A percentile compares a stretch with the other conserved stretches of the same genome.
Conservation (phyloP, 2,888 invertebrate genomes). For the Allacma fusca region DNA sequence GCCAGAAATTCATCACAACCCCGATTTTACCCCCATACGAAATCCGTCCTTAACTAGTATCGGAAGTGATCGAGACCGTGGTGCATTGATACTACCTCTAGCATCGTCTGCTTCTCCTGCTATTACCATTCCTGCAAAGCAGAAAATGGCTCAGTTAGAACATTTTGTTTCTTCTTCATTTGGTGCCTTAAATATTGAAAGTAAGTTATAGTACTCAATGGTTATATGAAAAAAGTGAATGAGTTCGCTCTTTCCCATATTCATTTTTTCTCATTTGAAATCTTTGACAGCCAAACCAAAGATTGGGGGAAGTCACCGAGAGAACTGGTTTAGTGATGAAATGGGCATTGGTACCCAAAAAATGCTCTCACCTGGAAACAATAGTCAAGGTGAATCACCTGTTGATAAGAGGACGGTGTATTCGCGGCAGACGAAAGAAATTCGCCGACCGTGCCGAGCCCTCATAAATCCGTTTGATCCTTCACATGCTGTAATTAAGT, state of each 20-base stretch:
- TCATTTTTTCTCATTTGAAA: too few relatives aligned
- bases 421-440: constrained; percentile 50
- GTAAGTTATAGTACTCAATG: constrained; percentile 47
- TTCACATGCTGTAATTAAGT: constrained; percentile 93
- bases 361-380: constrained; percentile 49
- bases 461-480: constrained; percentile 98
- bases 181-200: constrained; percentile 62
- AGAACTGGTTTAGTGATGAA: constrained; percentile 58
- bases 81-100: constrained; percentile 13
- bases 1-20: constrained; percentile 81
- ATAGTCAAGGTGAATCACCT: constrained; percentile 58
- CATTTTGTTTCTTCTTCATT: constrained; percentile 61
- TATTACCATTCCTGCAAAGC: constrained; percentile 58
- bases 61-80: constrained; percentile 36
- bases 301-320: constrained; percentile 46
- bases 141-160: constrained; percentile 46
- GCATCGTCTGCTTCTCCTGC: constrained; percentile 56
- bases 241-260: background rate
- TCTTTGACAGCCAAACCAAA: constrained; percentile 59
- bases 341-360: constrained; percentile 48
- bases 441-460: constrained; percentile 74
- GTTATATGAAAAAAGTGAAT: background rate
- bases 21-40: constrained; percentile 35
- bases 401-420: constrained; percentile 51
- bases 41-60: constrained; percentile 43